Evolutionary conservation across 2,113 vertebrate genomes (phyloP).

Genomic region (Clarias batrachus): DNA sequence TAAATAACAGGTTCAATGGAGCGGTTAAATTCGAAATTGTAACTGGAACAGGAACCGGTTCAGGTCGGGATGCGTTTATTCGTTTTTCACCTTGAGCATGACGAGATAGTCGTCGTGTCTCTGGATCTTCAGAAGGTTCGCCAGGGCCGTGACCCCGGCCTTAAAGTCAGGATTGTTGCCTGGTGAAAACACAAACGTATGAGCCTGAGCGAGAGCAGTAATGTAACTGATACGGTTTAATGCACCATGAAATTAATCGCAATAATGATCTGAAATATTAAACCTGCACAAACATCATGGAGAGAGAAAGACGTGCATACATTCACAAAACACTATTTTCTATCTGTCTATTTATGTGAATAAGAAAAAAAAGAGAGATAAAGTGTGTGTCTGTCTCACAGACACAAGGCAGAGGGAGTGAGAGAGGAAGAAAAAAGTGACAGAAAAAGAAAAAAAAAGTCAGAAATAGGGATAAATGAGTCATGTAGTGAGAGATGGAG

Average conservation of each 20-base stretch:
- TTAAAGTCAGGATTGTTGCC: slow-evolving; percentile 94
- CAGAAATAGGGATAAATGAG: not conserved
- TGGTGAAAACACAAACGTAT: slow-evolving; percentile 53
- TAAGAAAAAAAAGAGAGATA: not conserved
- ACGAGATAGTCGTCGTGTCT: slow-evolving; percentile 94
- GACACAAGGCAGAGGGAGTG: not conserved
- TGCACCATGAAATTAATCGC: not conserved
- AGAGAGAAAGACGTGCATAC: no score
- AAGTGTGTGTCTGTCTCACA: not conserved
- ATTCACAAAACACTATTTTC: no score
- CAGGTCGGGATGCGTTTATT: not conserved
- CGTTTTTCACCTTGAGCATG: slow-evolving; percentile 89
- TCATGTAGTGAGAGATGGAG: not conserved
- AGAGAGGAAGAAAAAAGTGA: not conserved
- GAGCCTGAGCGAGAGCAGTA: not conserved
- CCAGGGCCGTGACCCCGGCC: slow-evolving; percentile 90
- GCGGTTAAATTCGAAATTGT: not conserved
- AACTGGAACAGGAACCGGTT: not conserved
- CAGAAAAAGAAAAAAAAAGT: not conserved
- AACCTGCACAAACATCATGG: not conserved
- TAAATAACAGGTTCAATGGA: not conserved
- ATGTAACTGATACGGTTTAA: not conserved
- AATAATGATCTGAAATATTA: not conserved
- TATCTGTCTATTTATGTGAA: no score
- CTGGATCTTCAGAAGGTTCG: slow-evolving; percentile 93